These are phyloP conservation scores for Apogon hyalosoma DNA, from an alignment of 2,797 vertebrate genomes.

Conservation along the genomic window DNA sequence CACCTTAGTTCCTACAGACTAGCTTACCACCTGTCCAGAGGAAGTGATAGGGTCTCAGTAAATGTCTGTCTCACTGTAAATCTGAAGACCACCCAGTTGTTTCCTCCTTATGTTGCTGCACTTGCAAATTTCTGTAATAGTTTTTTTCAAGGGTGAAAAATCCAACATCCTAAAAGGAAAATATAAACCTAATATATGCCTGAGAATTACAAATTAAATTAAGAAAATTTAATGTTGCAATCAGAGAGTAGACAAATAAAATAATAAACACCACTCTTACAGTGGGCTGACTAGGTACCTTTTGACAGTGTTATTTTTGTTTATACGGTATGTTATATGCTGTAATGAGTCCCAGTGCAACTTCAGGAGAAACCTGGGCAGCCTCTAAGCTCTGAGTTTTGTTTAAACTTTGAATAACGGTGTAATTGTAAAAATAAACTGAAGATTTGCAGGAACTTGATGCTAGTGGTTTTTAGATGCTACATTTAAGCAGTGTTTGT, in stretches of 20 bases:
- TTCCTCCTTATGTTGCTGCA: not conserved
- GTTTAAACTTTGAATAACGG: no score
- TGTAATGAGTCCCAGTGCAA: no score
- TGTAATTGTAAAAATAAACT: no score
- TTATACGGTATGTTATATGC: not conserved
- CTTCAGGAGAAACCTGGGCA: not conserved
- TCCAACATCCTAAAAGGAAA: not conserved
- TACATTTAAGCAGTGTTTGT: no score
- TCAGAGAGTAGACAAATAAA: not conserved
- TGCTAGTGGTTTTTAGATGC: no score
- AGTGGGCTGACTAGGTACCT: not conserved
- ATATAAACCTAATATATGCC: not conserved
- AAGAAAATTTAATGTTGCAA: not conserved
- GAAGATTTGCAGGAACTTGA: no score
- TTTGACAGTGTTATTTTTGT: not conserved
- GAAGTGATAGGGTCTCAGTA: constrained; percentile 22
- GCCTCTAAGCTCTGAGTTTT: no score
- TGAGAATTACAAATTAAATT: not conserved
- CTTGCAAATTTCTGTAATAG: not conserved
- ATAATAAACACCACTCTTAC: not conserved
- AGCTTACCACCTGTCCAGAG: constrained; percentile 12
- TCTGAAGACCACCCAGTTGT: constrained; percentile 47
- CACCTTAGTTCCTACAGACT: constrained; percentile 50
- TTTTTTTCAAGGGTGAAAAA: constrained; percentile 9
- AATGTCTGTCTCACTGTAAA: constrained; percentile 36